Conservation (phyloP, 2,797 vertebrate species). For the Alosa sapidissima region DNA sequence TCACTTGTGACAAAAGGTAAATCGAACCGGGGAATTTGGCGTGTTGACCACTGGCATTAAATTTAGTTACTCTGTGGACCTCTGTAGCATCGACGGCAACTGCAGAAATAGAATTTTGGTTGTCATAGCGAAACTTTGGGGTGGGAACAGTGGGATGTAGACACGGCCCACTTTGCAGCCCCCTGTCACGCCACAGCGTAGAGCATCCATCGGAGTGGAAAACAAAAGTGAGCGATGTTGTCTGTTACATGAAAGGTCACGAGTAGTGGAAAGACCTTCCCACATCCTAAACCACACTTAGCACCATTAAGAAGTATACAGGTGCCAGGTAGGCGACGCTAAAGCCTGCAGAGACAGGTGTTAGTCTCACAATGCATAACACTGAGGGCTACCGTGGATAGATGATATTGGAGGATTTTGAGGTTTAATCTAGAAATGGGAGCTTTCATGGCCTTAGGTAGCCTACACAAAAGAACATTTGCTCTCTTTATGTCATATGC, state of each 20-base stretch:
- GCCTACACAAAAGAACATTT: no score
- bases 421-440: not conserved
- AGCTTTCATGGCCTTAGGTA: not conserved
- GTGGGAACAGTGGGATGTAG: not conserved
- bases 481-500: not conserved
- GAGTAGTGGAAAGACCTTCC: not conserved
- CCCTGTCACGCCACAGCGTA: not conserved
- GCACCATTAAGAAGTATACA: not conserved
- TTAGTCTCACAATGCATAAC: not conserved
- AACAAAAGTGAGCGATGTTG: not conserved
- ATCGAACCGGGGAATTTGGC: not conserved
- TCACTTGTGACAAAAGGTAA: not conserved
- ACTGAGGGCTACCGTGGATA: not conserved
- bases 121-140: not conserved
- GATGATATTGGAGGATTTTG: not conserved
- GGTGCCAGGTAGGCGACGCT: not conserved
- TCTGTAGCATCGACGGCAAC: not conserved
- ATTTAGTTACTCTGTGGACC: no score
- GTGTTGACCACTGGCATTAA: no score
- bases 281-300: not conserved
- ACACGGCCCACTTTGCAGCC: not conserved
- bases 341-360: not conserved
- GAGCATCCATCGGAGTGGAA: not conserved
- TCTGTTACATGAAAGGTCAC: not conserved
- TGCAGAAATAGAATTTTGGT: not conserved